Base-by-base conservation (phyloP, 2,113 vertebrate genomes). In the Pomatorhinus ruficollis region DNA sequence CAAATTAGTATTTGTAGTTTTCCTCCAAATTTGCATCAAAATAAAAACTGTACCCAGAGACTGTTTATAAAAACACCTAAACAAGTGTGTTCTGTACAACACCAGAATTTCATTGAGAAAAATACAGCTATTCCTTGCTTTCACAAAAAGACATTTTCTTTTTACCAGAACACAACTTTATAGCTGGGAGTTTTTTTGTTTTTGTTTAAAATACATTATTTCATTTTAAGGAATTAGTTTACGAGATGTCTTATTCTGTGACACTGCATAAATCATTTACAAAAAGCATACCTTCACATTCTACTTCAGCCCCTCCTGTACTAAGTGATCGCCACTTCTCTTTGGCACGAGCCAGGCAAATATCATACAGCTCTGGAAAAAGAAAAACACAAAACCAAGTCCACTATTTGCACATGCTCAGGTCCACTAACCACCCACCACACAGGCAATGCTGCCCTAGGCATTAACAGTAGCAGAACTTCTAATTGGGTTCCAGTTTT, bases 321-420 rank as follows among this genome's bases (percentile, higher is more conserved):
- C 98, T 98, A 42, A 98, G 95, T 8, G 96, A 98, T 86, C 98
- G 98, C 98, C 99, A 99, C 81, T 98, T 98, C 97, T 99, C 99
- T 97, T 98, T 99, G 17, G 99, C 99, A 75, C 99, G 98, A 83
- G 99, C 97, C 54, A 99, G 97, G 54, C 99, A 99, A 97, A 99
- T 99, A 91, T 98, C 98, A 44, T 99, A 99, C 27, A 99, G 98
- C 45, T 99, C 99, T 99, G 97, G 31, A 93, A 95, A 86, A 81
- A 50, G 3, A 33, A 83, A 80, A 64, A 23, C 11, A 68, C 21
- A 69, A 93, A 77, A 33, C 5, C 16, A 94, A 79, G 39, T 30
- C 49, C 30, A 25, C 23, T 31, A 8, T n/a, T 44, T 54, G 49
- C 11, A 28, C 18, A 15, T 3, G 33, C 31, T 65, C 21, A 27